Evolutionary conservation across 2,113 vertebrate genomes (phyloP).

Genomic region (Leiothrix lutea): DNA sequence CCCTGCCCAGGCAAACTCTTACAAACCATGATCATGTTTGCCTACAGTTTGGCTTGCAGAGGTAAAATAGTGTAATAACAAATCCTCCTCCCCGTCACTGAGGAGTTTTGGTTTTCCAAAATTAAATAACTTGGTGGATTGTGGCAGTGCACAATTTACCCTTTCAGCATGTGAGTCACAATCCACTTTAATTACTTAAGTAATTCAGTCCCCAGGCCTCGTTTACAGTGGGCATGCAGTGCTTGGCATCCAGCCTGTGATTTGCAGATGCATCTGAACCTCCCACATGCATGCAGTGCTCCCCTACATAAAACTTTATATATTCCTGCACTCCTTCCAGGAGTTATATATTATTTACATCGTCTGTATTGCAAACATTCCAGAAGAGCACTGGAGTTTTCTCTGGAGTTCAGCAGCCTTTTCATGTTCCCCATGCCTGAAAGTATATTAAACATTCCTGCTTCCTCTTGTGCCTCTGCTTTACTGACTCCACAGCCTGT

Average conservation of each 20-base stretch:
- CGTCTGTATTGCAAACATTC: slow-evolving; percentile 4
- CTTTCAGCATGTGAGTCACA: slow-evolving; percentile 26
- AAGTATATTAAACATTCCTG: slow-evolving; percentile 7
- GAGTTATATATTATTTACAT: slow-evolving; percentile 29
- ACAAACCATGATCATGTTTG: not conserved
- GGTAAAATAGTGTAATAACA: slow-evolving; percentile 1
- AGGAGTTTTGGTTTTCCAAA: not conserved
- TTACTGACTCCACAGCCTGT: not conserved
- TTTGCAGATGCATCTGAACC: not conserved
- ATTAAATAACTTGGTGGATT: slow-evolving; percentile 8
- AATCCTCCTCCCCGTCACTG: not conserved
- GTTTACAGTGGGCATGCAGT: not conserved
- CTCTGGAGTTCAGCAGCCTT: slow-evolving; percentile 18
- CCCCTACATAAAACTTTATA: slow-evolving; percentile 1
- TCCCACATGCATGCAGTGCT: not conserved
- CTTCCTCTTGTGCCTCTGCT: not conserved
- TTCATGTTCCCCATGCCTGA: not conserved
- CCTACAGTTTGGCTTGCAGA: not conserved
- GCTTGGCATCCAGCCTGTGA: not conserved
- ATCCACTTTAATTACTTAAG: slow-evolving; percentile 14
- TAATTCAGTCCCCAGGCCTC: not conserved
- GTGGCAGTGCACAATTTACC: slow-evolving; percentile 3
- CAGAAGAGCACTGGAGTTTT: not conserved
- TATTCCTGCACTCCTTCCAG: slow-evolving; percentile 11
- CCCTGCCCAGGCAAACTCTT: not conserved